These are phyloP conservation scores for Tyria jacobaeae DNA, from an alignment of 2,888 invertebrate species.

Conservation along the genomic window DNA sequence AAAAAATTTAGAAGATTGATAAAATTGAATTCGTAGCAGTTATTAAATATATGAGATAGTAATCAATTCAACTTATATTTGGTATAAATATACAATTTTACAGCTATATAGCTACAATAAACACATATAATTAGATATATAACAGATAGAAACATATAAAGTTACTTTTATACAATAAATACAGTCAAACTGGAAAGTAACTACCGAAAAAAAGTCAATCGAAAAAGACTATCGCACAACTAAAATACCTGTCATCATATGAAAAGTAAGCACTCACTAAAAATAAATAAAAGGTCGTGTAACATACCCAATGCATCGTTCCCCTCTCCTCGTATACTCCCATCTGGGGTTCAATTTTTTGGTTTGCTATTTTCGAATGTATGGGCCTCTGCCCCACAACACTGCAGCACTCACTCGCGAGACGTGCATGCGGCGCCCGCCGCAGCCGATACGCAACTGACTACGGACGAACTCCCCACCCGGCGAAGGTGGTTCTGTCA, in stretches of 20 bases:
- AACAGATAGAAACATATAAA: too few species aligned
- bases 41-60: too few species aligned
- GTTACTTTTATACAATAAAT: background rate
- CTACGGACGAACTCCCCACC: slow-evolving; percentile 51
- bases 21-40: too few species aligned
- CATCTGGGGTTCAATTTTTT: slow-evolving; percentile 91
- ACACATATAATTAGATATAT: too few species aligned
- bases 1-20: too few species aligned
- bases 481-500: slow-evolving; percentile 58
- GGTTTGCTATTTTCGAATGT: slow-evolving; percentile 83
- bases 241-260: background rate
- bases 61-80: too few species aligned
- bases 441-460: slow-evolving; percentile 81
- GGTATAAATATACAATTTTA: too few species aligned
- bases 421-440: slow-evolving; percentile 73
- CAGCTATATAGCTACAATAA: too few species aligned
- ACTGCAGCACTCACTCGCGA: slow-evolving; percentile 78
- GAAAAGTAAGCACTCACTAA: slow-evolving; percentile 9
- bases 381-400: slow-evolving; percentile 83
- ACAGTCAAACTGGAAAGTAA: background rate
- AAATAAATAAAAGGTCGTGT: slow-evolving; percentile 19
- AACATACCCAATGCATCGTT: slow-evolving; percentile 96
- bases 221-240: background rate
- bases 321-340: slow-evolving; percentile 96
- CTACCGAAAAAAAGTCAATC: background rate